A percentile compares a stretch with the other conserved stretches of the same genome.
These are phyloP conservation scores for Desmophyllum pertusum DNA, from an alignment of 92 coral and sea anemone genomes.

Conservation along the genomic window DNA sequence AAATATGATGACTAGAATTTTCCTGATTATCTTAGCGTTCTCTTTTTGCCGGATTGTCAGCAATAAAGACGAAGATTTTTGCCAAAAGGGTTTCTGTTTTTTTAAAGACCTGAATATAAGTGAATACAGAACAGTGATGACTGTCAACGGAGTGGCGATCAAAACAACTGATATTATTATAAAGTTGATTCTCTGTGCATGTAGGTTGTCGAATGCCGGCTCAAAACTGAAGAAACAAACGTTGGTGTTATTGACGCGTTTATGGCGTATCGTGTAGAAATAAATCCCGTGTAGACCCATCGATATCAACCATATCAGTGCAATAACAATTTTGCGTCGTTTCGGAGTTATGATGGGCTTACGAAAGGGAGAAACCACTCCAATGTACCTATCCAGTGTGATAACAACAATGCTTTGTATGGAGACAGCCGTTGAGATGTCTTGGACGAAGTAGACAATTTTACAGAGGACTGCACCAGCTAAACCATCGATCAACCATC, in stretches of 20 bases:
- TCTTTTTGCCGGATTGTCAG: constrained; percentile 25
- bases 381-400: constrained; percentile 58
- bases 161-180: constrained; percentile 1
- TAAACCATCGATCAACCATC: constrained; percentile 56
- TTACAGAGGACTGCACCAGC: constrained; percentile 54
- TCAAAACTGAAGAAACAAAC: constrained; percentile 47
- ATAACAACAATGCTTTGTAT: constrained; percentile 46
- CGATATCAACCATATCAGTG: constrained; percentile 46
- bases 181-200: constrained; percentile 9
- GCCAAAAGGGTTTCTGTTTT: constrained; percentile 8
- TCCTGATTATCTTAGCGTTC: constrained; percentile 5
- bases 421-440: constrained; percentile 53
- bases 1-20: constrained; percentile 26
- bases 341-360: constrained; percentile 31
- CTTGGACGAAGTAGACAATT: constrained; percentile 42
- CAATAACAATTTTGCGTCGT: constrained; percentile 33
- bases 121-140: constrained; percentile 21
- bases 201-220: constrained; percentile 27
- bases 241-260: neutral
- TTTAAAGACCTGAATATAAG: constrained; percentile 15
- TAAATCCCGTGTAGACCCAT: constrained; percentile 21
- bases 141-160: constrained; percentile 15
- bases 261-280: constrained; percentile 30
- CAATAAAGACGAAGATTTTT: constrained; percentile 1
- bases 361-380: constrained; percentile 44